Evolutionary conservation across 1,140 invertebrate genomes (phyloP), one percentile per base, ranked within the genome.

Genomic region (Riptortus pedestris): DNA sequence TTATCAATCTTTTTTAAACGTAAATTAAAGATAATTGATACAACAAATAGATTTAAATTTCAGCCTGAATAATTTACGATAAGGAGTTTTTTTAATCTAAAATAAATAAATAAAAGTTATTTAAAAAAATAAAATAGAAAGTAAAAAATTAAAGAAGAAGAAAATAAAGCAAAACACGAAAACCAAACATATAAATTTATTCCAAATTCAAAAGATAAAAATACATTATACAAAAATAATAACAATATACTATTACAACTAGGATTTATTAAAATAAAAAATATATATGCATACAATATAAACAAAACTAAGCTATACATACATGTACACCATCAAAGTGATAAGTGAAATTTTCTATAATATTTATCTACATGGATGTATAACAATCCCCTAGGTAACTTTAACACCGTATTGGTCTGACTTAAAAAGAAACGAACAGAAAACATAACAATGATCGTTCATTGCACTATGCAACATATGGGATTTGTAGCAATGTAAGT

Each of bases 151-250:
- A 38, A 43, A 52, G 47, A 67, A 60, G 20, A 55, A 33, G 22
- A 38, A 64, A 67, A 60, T 47, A 59, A 67, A 67, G 45, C 24
- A 61, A 67, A 67, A 63, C 45, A 38, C 52, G 64, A 57, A 60
- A 65, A 52, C 55, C 62, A 65, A 63, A 58, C 45, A 33, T 62
- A 65, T 63, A 64, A 64, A 60, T 67, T 67, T 67, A 67, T 67
- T 67, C 64, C 67, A 64, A 67, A 67, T 63, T 63, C 62, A 65
- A 63, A 58, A 65, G 60, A 63, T 61, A 65, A 65, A 67, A 67
- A 65, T 65, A 63, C 60, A 63, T 65, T 60, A 66, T 66, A 67
- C 67, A 67, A 67, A 67, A 67, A 67, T 67, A 67, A 65, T 67
- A 67, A 67, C 67, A 65, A 67, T 60, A 61, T 31, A 14, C 28